These are phyloP conservation scores for Holotrichia oblita DNA, from an alignment of 1,140 invertebrate genomes.

Conservation along the genomic window DNA sequence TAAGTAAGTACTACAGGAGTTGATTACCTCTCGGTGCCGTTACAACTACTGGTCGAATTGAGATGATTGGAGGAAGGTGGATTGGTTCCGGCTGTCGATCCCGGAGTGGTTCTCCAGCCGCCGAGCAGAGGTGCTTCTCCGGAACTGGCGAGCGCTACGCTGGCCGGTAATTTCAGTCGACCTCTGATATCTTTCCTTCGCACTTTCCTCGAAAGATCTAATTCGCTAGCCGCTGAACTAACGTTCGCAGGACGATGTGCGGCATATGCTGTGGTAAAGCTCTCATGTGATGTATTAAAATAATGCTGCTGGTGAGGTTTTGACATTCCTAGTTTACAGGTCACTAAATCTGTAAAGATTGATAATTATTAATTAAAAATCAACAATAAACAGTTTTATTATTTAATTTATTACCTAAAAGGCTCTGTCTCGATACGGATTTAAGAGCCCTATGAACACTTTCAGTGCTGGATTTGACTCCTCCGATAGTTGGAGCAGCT, in stretches of 20 bases:
- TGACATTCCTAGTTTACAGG: constrained; percentile 72
- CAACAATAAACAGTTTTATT: too few relatives aligned
- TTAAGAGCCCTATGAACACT: constrained; percentile 62
- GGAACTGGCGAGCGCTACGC: constrained; percentile 64
- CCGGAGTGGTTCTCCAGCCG: constrained; percentile 68
- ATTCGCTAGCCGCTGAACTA: constrained; percentile 73
- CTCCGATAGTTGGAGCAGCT: constrained; percentile 57
- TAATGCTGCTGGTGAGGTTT: constrained; percentile 63
- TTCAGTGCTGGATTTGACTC: constrained; percentile 57
- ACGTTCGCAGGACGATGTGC: constrained; percentile 70
- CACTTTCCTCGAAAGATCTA: constrained; percentile 75
- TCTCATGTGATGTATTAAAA: constrained; percentile 78
- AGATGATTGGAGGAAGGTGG: constrained; percentile 72
- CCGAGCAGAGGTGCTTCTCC: constrained; percentile 67
- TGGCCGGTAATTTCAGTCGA: constrained; percentile 71
- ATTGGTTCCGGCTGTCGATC: constrained; percentile 68
- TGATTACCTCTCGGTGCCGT: constrained; percentile 72
- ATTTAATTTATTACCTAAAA: constrained; percentile 53
- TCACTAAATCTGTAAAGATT: constrained; percentile 68
- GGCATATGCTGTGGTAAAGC: constrained; percentile 76
- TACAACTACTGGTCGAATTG: constrained; percentile 69
- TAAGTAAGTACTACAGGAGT: constrained; percentile 2
- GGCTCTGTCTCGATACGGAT: constrained; percentile 61
- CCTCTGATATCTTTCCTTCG: constrained; percentile 72
- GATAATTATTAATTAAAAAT: neutral